Evolutionary conservation across 2,797 vertebrate genomes (phyloP), one percentile per base, ranked within the genome.

Genomic region (Myoxocephalus aenaeus): DNA sequence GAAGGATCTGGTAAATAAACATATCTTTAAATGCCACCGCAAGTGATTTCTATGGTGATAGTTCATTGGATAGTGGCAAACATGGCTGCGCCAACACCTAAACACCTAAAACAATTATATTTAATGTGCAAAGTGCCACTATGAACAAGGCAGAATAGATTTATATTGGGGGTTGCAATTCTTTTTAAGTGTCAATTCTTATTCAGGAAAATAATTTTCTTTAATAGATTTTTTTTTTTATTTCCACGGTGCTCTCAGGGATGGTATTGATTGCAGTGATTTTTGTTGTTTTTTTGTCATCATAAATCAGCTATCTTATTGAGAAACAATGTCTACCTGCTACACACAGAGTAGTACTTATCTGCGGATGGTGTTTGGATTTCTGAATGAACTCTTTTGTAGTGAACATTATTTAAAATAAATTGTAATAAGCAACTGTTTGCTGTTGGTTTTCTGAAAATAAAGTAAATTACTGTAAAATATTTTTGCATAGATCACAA

Each of bases 391-490:
- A 32, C 17, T 71, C 29, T 85, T 89, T 90, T 91, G 27, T 89
- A 83, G 73, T 63, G 2, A 61, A 53, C 75, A 83, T 72, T 81
- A 83, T 88, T 90, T 85, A 77, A 85, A 92, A 92, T 92, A 90
- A 90, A 92, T 69, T 68, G 14, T 34, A 62, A 75, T 44, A 18
- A 59, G 4, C 29, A 63, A 64, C 6, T 44, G 0, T 75, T 17
- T 70, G 10, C 1, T 51, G 29, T 53, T 13, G 7, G 1, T 51
- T 53, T 53, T 61, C 13, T 61, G 6, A 56, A 29, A 56, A 29
- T 1, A 29, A 56, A 29, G 7, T 4, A 29, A 56, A 10, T 56
- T 17, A 17, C 7, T 17, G 7, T 27, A 32, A 56, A 0, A 56
- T 29, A 29, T 27, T 2, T 29, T 56, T 29, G 25, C 7, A 29